Evolutionary conservation across 1,140 invertebrate genomes (phyloP).

Genomic region (Drosophila bifasciata): DNA sequence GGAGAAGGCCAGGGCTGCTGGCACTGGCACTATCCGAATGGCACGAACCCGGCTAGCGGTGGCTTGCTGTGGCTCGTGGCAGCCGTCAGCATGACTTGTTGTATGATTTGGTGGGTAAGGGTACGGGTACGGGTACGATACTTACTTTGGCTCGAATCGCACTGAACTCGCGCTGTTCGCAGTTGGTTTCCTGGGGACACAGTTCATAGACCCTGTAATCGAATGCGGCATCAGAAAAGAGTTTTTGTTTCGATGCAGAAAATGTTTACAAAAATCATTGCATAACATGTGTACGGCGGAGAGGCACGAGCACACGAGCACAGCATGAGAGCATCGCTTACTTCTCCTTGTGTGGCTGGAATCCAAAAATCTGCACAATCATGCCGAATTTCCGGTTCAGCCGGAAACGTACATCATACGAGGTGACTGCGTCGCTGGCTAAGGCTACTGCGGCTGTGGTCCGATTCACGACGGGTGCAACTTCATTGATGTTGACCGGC

Average conservation of each 20-base stretch:
- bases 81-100: slow-evolving; percentile 13
- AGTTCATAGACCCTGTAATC: slow-evolving; percentile 74
- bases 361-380: slow-evolving; percentile 82
- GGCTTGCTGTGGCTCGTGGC: slow-evolving; percentile 36
- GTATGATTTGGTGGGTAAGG: not conserved
- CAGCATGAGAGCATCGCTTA: slow-evolving; percentile 40
- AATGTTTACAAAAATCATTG: slow-evolving; percentile 62
- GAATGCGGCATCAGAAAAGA: not conserved
- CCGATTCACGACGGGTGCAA: slow-evolving; percentile 20
- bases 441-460: slow-evolving; percentile 12
- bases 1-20: too few species aligned
- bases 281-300: slow-evolving; percentile 47
- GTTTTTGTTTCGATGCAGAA: slow-evolving; percentile 17
- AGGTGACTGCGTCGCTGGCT: slow-evolving; percentile 16
- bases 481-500: slow-evolving; percentile 45
- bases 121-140: slow-evolving; percentile 8
- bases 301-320: not conserved
- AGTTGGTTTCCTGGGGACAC: slow-evolving; percentile 77
- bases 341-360: slow-evolving; percentile 78
- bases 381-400: slow-evolving; percentile 79
- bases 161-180: slow-evolving; percentile 76
- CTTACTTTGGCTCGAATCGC: slow-evolving; percentile 80
- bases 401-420: slow-evolving; percentile 75
- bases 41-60: slow-evolving; percentile 51
- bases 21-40: slow-evolving; percentile 14